Evolutionary conservation across 2,888 invertebrate species (phyloP), one percentile per base, ranked within the genome.

Genomic region (Andrena marginata): DNA sequence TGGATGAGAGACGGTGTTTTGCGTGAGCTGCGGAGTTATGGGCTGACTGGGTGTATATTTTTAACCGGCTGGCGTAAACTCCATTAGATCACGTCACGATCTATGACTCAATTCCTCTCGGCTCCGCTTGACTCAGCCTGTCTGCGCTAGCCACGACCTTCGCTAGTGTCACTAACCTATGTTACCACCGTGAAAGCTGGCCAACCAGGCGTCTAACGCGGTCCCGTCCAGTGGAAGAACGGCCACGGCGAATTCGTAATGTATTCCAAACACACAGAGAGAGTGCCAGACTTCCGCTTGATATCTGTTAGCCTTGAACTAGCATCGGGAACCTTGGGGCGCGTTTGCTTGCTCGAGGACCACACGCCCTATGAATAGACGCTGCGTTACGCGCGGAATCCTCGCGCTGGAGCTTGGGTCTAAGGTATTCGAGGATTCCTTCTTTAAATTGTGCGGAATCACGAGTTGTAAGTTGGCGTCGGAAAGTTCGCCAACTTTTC

Each of bases 161-260:
- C 90, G 84, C 23, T 54, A 65, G 91, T 92, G 93, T 93, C 93
- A 92, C 92, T 92, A 93, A 93, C 92, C 93, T 92, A 92, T 91
- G 93, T 91, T 92, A 91, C 92, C 91, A 67, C 73, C 42, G 42
- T 42, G 89, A 20, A 54, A 59, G 70, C 1, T 54, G 70, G 16
- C 69, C 51, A 64, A 7, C 56, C 82, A 82, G 85, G 85, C 88
- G 49, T 90, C 90, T 90, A 90, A 91, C 78, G 82, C 79, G 77
- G 20, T 75, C 77, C 74, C 82, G 69, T 59, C 75, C 60, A 29
- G 26, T 31, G 71, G 23, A 79, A 82, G 84, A 88, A 81, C 82
- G 63, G n/a, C 75, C 56, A 13, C 69, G 81, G 67, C 89, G 20
- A 89, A 92, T 91, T 59, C 84, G 16, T 42, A 29, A 69, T 89